phyloP scores from a whole-genome alignment of 2,113 vertebrate genomes.

The Tichodroma muraria region DNA sequence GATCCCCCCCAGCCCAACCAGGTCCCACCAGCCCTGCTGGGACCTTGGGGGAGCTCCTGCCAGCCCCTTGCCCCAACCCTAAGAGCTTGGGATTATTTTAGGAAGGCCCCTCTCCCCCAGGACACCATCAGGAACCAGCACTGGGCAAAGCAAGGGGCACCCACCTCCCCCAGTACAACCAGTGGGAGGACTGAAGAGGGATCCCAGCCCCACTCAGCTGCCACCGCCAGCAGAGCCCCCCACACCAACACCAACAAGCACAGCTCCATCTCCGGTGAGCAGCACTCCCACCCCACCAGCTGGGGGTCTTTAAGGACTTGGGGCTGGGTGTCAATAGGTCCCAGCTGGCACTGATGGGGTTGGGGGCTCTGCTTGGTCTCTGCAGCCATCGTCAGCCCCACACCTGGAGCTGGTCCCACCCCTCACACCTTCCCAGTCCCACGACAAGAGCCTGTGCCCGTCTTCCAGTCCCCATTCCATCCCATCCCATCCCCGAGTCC shows the following conservation, averaged over 20 bases:
- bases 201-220: background rate
- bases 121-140: background rate
- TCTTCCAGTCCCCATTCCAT: background rate
- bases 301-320: background rate
- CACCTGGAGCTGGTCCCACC: background rate
- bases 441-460: background rate
- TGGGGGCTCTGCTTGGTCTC: background rate
- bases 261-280: background rate
- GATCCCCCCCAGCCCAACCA: too few species aligned
- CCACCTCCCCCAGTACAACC: background rate
- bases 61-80: background rate
- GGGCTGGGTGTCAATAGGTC: background rate
- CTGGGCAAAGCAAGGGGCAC: background rate
- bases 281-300: background rate
- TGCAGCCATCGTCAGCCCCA: background rate
- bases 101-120: background rate
- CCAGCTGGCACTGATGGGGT: background rate
- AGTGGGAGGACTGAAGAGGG: accelerated
- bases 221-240: background rate
- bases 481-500: background rate
- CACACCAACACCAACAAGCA: background rate
- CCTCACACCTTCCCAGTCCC: background rate
- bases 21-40: background rate
- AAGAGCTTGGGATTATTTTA: background rate
- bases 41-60: background rate